A percentile compares a stretch with the other conserved stretches of the same genome.
These are phyloP conservation scores for Araneus ventricosus DNA, from an alignment of 1,140 invertebrate genomes.

Conservation along the genomic window DNA sequence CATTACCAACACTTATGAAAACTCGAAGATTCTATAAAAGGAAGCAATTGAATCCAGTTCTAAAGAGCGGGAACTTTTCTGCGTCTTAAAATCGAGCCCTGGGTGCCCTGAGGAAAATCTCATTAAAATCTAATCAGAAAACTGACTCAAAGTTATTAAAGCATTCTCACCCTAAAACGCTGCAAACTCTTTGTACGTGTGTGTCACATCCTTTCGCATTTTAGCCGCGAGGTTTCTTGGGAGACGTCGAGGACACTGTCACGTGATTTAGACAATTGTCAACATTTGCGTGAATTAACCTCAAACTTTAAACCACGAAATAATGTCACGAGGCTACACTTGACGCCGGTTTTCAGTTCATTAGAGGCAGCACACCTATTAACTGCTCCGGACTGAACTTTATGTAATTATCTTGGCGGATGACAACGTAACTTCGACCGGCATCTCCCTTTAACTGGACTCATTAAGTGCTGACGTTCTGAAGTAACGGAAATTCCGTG, in stretches of 20 bases:
- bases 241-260: neutral
- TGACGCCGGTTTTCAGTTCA: slow-evolving; percentile 23
- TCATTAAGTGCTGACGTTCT: neutral
- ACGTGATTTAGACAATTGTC: slow-evolving; percentile 24
- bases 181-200: neutral
- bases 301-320: slow-evolving; percentile 34
- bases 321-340: slow-evolving; percentile 15
- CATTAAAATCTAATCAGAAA: slow-evolving; percentile 49
- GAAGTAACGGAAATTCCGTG: slow-evolving; percentile 23
- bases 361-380: slow-evolving; percentile 17
- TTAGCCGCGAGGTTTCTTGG: neutral
- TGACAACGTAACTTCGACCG: slow-evolving; percentile 21
- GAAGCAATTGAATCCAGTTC: neutral
- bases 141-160: slow-evolving; percentile 51
- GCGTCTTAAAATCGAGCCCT: neutral
- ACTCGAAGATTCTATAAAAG: neutral
- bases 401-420: slow-evolving; percentile 33
- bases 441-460: slow-evolving; percentile 3
- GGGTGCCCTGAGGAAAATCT: slow-evolving; percentile 9
- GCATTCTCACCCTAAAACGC: neutral
- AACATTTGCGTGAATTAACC: slow-evolving; percentile 33
- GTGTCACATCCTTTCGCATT: neutral
- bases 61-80: neutral
- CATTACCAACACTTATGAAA: neutral
- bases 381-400: slow-evolving; percentile 8